Conservation (phyloP, 2,888 invertebrate genomes). For the Dorcus hopei region DNA sequence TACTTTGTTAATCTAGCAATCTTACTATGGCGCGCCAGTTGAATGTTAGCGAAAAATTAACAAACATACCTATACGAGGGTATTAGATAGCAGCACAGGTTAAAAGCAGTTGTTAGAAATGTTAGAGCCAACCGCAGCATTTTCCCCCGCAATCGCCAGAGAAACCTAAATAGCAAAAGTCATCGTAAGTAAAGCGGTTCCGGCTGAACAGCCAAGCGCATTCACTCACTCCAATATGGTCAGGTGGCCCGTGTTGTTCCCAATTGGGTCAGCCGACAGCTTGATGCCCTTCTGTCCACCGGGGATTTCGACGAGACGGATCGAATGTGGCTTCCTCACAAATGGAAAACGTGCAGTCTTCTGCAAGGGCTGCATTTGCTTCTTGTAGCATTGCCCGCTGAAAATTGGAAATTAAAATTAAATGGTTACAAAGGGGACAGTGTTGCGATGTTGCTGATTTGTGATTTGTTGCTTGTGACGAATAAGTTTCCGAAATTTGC, state of each 20-base stretch:
- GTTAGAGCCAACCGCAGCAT: conserved; percentile 67
- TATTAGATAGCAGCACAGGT: conserved; percentile 56
- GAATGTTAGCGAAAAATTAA: no score
- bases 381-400: conserved; percentile 75
- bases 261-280: conserved; percentile 55
- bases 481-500: no score
- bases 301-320: conserved; percentile 80
- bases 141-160: conserved; percentile 66
- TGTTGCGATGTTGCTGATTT: no score
- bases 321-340: conserved; percentile 70
- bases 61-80: conserved; percentile 54
- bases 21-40: no score
- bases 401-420: conserved; percentile 19
- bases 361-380: conserved; percentile 63
- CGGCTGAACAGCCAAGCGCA: background rate
- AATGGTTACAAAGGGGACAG: background rate
- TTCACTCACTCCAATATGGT: conserved; percentile 68
- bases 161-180: conserved; percentile 47
- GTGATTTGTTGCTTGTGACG: no score
- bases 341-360: conserved; percentile 51
- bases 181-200: background rate
- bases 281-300: conserved; percentile 63
- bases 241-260: conserved; percentile 57
- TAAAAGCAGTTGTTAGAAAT: conserved; percentile 67
- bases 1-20: no score